Evolutionary conservation across 2,888 invertebrate genomes (phyloP).

Genomic region (Conops quadrifasciatus): DNA sequence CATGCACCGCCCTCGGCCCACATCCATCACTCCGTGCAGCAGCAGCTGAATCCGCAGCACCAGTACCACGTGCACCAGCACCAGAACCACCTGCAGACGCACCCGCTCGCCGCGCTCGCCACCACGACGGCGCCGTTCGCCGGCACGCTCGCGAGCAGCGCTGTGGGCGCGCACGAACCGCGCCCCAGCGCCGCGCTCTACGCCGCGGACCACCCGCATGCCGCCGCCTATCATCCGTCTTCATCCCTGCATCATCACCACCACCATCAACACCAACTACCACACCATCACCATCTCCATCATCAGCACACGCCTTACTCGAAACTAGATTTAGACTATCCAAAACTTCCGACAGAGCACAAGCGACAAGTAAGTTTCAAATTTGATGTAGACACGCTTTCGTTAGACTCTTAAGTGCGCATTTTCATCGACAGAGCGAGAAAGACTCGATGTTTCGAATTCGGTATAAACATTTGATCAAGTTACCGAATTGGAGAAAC

Average conservation of each 20-base stretch:
- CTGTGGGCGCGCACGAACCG: slow-evolving; percentile 46
- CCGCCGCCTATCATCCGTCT: slow-evolving; percentile 47
- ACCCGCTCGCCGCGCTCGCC: slow-evolving; percentile 57
- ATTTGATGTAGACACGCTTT: slow-evolving; percentile 67
- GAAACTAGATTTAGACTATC: slow-evolving; percentile 67
- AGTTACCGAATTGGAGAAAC: slow-evolving; percentile 5
- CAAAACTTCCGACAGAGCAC: slow-evolving; percentile 65
- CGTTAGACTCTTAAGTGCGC: slow-evolving; percentile 64
- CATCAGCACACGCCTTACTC: slow-evolving; percentile 57
- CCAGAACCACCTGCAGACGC: slow-evolving; percentile 62
- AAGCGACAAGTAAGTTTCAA: slow-evolving; percentile 68
- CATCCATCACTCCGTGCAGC: slow-evolving; percentile 61
- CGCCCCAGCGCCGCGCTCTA: slow-evolving; percentile 44
- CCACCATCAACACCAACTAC: slow-evolving; percentile 37
- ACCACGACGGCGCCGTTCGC: slow-evolving; percentile 56
- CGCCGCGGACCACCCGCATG: slow-evolving; percentile 48
- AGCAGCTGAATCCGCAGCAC: slow-evolving; percentile 62
- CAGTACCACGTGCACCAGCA: slow-evolving; percentile 63
- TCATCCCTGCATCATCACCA: slow-evolving; percentile 42
- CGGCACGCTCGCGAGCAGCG: slow-evolving; percentile 58
- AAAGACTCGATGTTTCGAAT: too few relatives aligned
- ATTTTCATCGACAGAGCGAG: slow-evolving; percentile 31
- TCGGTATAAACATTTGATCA: slow-evolving; percentile 14
- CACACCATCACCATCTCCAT: slow-evolving; percentile 40
- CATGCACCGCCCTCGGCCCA: slow-evolving; percentile 54